phyloP scores from a whole-genome alignment of 2,113 vertebrate genomes.

The Ciconia stormi region DNA sequence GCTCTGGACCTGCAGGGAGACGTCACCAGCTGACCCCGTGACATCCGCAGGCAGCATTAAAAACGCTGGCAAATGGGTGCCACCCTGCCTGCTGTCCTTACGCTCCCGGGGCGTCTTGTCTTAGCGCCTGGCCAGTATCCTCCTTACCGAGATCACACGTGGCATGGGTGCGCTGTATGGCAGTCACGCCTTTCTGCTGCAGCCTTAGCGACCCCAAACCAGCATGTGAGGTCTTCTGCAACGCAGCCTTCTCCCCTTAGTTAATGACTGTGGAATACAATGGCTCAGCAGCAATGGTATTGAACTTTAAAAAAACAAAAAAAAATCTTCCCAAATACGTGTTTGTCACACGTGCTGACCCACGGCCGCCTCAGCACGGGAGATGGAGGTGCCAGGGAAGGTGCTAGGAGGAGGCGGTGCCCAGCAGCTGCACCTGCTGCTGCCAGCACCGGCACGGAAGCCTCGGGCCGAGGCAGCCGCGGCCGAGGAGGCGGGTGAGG shows the following conservation, averaged over 20 bases:
- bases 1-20: too few relatives aligned
- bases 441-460: neutral
- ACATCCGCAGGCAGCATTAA: neutral
- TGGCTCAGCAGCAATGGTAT: too few relatives aligned
- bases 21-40: too few relatives aligned
- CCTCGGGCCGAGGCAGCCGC: too few relatives aligned
- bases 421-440: too few relatives aligned
- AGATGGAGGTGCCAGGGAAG: neutral
- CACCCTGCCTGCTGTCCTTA: too few relatives aligned
- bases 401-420: too few relatives aligned
- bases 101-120: too few relatives aligned
- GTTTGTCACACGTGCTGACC: too few relatives aligned
- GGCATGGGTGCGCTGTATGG: neutral
- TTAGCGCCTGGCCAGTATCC: fast-evolving
- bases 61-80: too few relatives aligned
- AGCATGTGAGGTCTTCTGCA: fast-evolving
- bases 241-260: fast-evolving
- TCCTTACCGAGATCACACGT: fast-evolving
- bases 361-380: too few relatives aligned
- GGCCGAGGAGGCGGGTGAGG: fast-evolving
- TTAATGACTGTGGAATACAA: fast-evolving
- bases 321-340: too few relatives aligned
- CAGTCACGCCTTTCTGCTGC: fast-evolving
- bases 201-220: neutral
- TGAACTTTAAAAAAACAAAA: neutral